These are phyloP conservation scores for Protaetia brevitarsis DNA, from an alignment of 1,140 invertebrate genomes.

Conservation along the genomic window DNA sequence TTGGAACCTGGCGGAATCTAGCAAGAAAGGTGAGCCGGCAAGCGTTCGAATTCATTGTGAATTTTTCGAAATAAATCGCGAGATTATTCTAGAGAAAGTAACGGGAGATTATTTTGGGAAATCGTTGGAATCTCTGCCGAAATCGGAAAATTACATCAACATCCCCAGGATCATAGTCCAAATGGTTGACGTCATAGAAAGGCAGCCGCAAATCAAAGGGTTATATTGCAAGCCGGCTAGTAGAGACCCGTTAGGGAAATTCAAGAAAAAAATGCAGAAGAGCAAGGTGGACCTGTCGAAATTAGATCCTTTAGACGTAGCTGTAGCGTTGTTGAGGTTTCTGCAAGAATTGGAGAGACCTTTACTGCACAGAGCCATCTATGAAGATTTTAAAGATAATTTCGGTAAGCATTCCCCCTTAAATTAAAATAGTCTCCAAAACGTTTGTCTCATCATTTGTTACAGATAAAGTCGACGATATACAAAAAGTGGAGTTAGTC, in stretches of 20 bases:
- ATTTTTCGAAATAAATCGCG: not conserved
- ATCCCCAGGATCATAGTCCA: not conserved
- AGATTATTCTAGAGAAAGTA: not conserved
- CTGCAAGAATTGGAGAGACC: not conserved
- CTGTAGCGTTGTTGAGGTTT: not conserved
- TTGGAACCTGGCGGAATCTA: slow-evolving; percentile 5
- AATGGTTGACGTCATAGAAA: not conserved
- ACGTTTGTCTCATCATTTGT: not conserved
- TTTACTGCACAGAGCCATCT: not conserved
- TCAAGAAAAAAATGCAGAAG: slow-evolving; percentile 2
- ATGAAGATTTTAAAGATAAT: slow-evolving; percentile 4
- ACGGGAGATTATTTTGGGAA: not conserved
- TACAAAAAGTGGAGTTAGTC: not conserved
- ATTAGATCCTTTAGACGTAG: not conserved
- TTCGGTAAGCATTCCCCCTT: not conserved
- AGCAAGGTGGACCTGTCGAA: not conserved
- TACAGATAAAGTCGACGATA: not conserved
- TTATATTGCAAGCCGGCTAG: not conserved
- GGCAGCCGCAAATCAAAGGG: not conserved
- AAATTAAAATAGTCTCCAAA: not conserved
- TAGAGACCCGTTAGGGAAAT: not conserved
- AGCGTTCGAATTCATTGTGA: not conserved
- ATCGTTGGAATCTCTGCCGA: not conserved
- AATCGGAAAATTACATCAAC: not conserved
- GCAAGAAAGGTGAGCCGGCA: slow-evolving; percentile 13